Evolutionary conservation across 2,113 vertebrate genomes (phyloP).

Genomic region (Neolamprologus ventralis): DNA sequence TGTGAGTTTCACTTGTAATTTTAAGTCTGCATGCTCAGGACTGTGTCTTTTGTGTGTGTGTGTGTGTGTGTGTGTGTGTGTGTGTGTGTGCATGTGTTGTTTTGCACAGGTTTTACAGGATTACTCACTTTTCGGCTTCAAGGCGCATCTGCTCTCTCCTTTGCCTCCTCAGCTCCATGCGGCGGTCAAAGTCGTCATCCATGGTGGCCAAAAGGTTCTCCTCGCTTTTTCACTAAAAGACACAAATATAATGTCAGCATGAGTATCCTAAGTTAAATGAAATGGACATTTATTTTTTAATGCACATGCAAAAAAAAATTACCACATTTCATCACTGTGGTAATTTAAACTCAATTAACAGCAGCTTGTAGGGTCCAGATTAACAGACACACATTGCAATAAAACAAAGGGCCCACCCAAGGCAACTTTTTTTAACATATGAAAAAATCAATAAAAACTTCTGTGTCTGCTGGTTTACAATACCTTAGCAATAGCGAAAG

Average conservation of each 20-base stretch:
- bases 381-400: background rate
- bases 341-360: background rate
- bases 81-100: background rate
- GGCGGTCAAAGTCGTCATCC: slow-evolving; percentile 93
- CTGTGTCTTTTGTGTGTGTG: background rate
- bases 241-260: background rate
- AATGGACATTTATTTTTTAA: background rate
- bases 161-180: slow-evolving; percentile 92
- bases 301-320: background rate
- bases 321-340: background rate
- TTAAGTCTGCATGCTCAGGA: background rate
- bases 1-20: background rate
- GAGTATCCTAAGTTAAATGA: background rate
- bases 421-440: background rate
- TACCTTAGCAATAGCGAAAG: slow-evolving; percentile 51
- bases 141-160: slow-evolving; percentile 93
- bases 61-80: background rate
- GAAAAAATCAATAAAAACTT: background rate
- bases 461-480: background rate
- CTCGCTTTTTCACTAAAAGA: slow-evolving; percentile 38
- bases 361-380: background rate
- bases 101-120: background rate
- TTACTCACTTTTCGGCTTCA: slow-evolving; percentile 83
- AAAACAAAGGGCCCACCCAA: background rate
- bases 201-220: slow-evolving; percentile 63